These are phyloP conservation scores for Aphelocoma coerulescens DNA, from an alignment of 2,113 vertebrate genomes.

Conservation along the genomic window DNA sequence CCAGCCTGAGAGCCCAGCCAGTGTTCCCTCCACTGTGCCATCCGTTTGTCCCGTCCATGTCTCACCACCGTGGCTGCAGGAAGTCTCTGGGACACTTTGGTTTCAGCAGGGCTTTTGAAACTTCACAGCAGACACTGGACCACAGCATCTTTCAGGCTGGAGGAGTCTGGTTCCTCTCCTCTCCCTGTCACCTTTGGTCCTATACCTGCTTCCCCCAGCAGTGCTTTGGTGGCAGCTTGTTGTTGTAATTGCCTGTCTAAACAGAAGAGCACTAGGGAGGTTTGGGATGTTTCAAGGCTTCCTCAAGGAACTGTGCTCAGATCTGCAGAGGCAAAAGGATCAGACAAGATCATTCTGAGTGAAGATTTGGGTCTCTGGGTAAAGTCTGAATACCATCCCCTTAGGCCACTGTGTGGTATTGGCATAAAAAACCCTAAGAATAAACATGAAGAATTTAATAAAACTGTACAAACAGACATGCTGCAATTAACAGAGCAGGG, in stretches of 20 bases:
- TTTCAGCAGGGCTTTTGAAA: not conserved
- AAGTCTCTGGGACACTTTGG: not conserved
- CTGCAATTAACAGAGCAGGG: not conserved
- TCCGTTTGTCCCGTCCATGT: not conserved
- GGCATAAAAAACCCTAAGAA: not conserved
- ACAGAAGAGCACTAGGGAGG: not conserved
- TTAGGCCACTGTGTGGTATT: not conserved
- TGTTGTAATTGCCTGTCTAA: not conserved
- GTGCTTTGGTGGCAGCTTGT: not conserved
- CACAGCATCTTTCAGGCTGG: not conserved
- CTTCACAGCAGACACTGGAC: not conserved
- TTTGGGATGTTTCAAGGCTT: not conserved
- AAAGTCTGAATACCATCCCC: not conserved
- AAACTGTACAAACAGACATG: not conserved
- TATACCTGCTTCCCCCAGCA: accelerated
- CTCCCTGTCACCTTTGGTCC: not conserved
- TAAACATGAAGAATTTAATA: not conserved
- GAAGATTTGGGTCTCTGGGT: not conserved
- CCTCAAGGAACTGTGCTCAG: not conserved
- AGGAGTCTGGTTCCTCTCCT: not conserved
- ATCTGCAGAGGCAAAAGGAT: not conserved
- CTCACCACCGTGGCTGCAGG: not conserved
- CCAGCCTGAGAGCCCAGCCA: not conserved
- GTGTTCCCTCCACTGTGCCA: not conserved
- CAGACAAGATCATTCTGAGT: not conserved